Percentiles rank a stretch among this genome's conserved stretches.
These are phyloP conservation scores for Notospermus geniculatus DNA, from an alignment of 1,140 invertebrate species.

Conservation along the genomic window DNA sequence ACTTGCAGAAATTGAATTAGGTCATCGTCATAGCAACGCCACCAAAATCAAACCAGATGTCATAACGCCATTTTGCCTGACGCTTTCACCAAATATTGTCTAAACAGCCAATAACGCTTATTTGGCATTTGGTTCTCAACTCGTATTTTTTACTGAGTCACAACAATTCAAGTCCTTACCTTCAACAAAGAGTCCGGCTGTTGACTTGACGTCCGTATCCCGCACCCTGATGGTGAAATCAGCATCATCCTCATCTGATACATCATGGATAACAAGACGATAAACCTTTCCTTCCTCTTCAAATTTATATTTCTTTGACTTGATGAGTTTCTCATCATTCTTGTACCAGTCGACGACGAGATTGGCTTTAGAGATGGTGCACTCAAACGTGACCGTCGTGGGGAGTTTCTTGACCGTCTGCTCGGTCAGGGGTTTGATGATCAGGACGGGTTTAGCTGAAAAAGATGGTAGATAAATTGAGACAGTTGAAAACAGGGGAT, in stretches of 20 bases:
- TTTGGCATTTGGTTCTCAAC: too few species aligned
- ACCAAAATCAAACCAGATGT: too few species aligned
- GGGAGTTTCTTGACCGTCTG: conserved; percentile 28
- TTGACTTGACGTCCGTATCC: conserved; percentile 82
- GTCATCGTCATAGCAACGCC: too few species aligned
- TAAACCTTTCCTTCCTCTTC: conserved; percentile 51
- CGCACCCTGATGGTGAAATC: conserved; percentile 93
- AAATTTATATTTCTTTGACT: conserved; percentile 11
- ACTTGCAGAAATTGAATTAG: too few species aligned
- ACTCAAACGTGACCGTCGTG: conserved; percentile 38
- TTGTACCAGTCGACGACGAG: conserved; percentile 78
- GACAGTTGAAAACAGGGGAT: too few species aligned
- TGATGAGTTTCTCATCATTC: conserved; percentile 62
- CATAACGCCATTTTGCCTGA: too few species aligned
- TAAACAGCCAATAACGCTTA: too few species aligned
- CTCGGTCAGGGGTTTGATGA: conserved; percentile 39
- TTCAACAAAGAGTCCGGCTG: conserved; percentile 86
- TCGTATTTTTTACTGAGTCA: too few species aligned
- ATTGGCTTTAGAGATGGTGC: conserved; percentile 71
- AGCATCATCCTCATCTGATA: conserved; percentile 93
- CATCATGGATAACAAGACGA: conserved; percentile 81
- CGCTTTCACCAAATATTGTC: too few species aligned
- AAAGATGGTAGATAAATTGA: too few species aligned
- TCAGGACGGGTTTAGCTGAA: conserved; percentile 39
- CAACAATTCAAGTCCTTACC: too few species aligned